phyloP scores from a whole-genome alignment of 2,113 vertebrate species.

The Chiloscyllium plagiosum region DNA sequence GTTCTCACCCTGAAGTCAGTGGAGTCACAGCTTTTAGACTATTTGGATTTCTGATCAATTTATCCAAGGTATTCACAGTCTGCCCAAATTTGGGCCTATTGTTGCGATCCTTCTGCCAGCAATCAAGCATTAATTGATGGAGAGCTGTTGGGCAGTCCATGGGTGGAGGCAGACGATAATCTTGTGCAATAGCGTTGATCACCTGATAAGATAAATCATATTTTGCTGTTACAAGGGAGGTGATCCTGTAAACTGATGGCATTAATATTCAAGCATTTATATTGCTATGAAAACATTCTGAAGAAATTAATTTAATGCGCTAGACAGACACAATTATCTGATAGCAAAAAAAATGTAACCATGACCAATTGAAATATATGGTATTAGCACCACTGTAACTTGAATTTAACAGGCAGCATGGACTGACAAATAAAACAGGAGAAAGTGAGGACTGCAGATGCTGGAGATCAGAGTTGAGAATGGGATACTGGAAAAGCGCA shows the following conservation, averaged over 20 bases:
- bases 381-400: too few relatives aligned
- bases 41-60: constrained; percentile 93
- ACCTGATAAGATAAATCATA: constrained; percentile 59
- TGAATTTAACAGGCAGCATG: too few relatives aligned
- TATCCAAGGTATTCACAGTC: constrained; percentile 88
- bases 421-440: too few relatives aligned
- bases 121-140: constrained; percentile 93
- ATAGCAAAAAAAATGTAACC: too few relatives aligned
- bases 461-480: too few relatives aligned
- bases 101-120: constrained; percentile 95
- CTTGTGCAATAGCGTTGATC: constrained; percentile 92
- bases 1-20: constrained; percentile 76
- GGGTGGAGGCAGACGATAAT: constrained; percentile 83
- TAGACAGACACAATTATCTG: too few relatives aligned
- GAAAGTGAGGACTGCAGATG: too few relatives aligned
- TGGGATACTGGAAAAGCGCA: too few relatives aligned
- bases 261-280: not conserved
- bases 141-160: constrained; percentile 90
- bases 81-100: constrained; percentile 87
- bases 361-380: too few relatives aligned
- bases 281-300: not conserved
- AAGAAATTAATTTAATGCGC: not conserved
- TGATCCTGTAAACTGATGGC: not conserved
- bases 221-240: not conserved
- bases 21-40: constrained; percentile 87